Percentiles rank a stretch among this genome's conserved stretches.
Evolutionary conservation across 2,797 vertebrate genomes (phyloP).

Genomic region (Dromococcyx pavoninus): DNA sequence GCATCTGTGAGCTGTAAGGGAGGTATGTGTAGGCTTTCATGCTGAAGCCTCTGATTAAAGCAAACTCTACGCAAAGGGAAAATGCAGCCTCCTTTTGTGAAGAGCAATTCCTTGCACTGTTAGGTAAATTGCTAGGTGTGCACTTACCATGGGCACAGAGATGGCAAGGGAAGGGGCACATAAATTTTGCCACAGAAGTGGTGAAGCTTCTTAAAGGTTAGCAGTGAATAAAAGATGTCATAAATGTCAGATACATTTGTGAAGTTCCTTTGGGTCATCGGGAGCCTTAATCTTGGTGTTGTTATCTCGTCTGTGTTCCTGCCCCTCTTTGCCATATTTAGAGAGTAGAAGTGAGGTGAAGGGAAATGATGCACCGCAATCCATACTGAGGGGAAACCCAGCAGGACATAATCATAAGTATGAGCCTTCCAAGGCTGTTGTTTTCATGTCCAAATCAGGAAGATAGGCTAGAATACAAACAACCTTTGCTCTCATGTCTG

Average conservation of each 20-base stretch:
- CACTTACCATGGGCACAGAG: not conserved
- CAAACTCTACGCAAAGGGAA: not conserved
- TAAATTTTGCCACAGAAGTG: accelerated
- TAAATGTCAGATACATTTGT: not conserved
- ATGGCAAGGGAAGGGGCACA: not conserved
- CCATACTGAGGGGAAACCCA: not conserved
- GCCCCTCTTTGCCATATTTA: not conserved
- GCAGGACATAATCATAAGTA: not conserved
- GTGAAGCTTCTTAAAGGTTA: not conserved
- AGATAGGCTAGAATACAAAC: not conserved
- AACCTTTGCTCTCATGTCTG: not conserved
- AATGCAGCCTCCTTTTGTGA: slow-evolving; percentile 27
- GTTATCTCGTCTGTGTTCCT: not conserved
- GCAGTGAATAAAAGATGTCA: not conserved
- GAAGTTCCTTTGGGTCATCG: not conserved
- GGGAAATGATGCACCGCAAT: not conserved
- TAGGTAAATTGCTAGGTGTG: not conserved
- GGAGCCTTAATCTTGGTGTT: not conserved
- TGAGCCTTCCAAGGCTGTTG: not conserved
- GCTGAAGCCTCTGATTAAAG: slow-evolving; percentile 47
- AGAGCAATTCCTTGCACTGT: slow-evolving; percentile 18
- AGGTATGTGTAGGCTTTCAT: not conserved
- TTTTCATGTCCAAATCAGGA: not conserved
- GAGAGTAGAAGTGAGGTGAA: not conserved
- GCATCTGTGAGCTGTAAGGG: not conserved